Evolutionary conservation across 2,797 vertebrate species (phyloP).

Genomic region (Limosa lapponica): DNA sequence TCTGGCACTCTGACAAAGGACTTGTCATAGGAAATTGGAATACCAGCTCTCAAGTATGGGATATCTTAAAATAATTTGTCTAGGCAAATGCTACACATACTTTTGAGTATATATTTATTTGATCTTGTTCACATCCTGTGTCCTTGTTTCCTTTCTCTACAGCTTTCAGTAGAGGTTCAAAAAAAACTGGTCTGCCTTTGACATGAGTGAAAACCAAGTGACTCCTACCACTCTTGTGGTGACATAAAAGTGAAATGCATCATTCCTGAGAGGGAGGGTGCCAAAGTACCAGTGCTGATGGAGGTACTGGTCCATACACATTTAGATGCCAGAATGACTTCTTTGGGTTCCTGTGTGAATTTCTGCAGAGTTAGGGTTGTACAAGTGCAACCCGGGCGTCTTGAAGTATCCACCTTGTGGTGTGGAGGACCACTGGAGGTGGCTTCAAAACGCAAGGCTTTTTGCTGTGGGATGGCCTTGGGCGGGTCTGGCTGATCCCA

Average conservation of each 20-base stretch:
- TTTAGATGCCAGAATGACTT: background rate
- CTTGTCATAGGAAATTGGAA: background rate
- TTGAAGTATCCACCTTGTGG: background rate
- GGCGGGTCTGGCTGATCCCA: background rate
- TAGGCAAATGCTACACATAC: background rate
- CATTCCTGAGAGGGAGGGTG: background rate
- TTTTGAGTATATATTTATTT: background rate
- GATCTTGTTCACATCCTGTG: background rate
- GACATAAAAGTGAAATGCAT: background rate
- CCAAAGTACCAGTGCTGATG: background rate
- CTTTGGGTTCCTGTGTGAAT: background rate
- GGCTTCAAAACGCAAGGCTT: background rate
- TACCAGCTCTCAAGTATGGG: background rate
- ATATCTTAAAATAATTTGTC: slow-evolving; percentile 28
- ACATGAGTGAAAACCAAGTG: rapidly evolving
- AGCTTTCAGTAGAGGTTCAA: background rate
- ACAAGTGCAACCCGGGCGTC: rapidly evolving
- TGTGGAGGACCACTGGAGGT: background rate
- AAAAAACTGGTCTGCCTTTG: background rate
- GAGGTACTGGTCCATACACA: background rate
- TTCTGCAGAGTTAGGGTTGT: background rate
- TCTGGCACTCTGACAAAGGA: background rate
- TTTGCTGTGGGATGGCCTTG: background rate
- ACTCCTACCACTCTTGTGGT: background rate
- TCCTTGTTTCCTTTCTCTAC: background rate